Evolutionary conservation across 2,797 vertebrate species (phyloP), one percentile per base, ranked within the genome.

Genomic region (Cirrhinus molitorella): DNA sequence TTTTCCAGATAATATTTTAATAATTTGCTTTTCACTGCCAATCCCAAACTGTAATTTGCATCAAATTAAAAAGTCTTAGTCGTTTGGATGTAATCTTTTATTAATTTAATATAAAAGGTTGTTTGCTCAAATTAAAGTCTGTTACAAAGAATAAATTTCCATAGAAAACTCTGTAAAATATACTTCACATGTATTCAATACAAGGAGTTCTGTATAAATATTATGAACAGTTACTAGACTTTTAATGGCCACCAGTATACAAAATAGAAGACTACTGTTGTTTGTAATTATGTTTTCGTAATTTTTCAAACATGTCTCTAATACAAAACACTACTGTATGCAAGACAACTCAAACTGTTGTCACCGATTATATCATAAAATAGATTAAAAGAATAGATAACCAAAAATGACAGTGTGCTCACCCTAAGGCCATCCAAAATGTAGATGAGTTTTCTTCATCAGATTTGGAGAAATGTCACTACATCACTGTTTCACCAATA

Each of bases 111-210:
- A 55, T 23, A 40, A 73, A 65, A 59, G 12, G 16, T 2, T 16
- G 31, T 2, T 59, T 63, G 11, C 61, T 70, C 40, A 9, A 63
- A 63, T 53, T 14, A 53, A 37, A 45, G 28, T 61, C 1, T 14
- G n/a, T 40, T 3, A 31, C 25, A 49, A 63, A 66, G 25, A 67
- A 79, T 53, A 37, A 4, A 40, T 23, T 68, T 25, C 13, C 13
- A 25, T 75, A 21, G 21, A n/a, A 74, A 74, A 40, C 21, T 25
- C 43, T 73, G 66, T 13, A 25, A 65, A 59, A 81, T 73, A 80
- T 16, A 66, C n/a, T 63, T 71, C n/a, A 47, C 25, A 59, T 61
- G 2, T 34, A n/a, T 68, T 40, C 37, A 53, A 14, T 43, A 25
- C 40, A 25, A 61, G 47, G 43, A 21, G 5, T 3, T 71, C n/a